phyloP scores from a whole-genome alignment of 1,140 invertebrate genomes.

The Pantala flavescens region DNA sequence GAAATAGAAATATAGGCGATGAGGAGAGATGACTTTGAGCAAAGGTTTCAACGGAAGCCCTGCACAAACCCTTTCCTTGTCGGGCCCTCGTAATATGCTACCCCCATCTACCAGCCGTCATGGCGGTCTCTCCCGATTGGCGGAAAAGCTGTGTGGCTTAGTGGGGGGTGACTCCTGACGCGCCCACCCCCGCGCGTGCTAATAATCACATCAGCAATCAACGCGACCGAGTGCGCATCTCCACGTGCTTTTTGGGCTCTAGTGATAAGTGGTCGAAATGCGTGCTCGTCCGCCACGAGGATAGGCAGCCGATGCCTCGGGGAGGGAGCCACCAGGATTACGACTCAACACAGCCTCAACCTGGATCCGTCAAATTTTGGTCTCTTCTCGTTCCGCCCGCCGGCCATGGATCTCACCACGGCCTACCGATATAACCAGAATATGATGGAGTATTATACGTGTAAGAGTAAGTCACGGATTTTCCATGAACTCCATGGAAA shows the following conservation, averaged over 20 bases:
- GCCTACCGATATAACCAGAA: slow-evolving; percentile 93
- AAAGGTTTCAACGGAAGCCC: background rate
- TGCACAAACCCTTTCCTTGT: background rate
- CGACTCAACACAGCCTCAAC: background rate
- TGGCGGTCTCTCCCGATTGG: background rate
- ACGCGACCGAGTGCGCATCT: background rate
- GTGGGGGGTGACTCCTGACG: background rate
- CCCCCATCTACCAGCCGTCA: background rate
- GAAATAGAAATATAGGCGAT: background rate
- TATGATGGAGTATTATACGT: slow-evolving; percentile 98
- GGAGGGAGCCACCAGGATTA: background rate
- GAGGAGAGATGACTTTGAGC: background rate
- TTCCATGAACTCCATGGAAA: background rate
- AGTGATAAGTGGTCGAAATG: background rate
- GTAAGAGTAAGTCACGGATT: slow-evolving; percentile 53
- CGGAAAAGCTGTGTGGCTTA: background rate
- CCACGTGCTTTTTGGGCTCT: too few relatives aligned
- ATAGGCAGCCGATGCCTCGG: background rate
- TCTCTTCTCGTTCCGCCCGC: slow-evolving; percentile 25
- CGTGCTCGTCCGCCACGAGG: background rate
- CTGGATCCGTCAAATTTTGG: slow-evolving; percentile 27
- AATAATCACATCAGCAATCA: slow-evolving; percentile 10
- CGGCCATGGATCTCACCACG: slow-evolving; percentile 74
- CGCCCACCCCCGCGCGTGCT: background rate
- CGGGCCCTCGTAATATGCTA: background rate